Percentiles rank a stretch among this genome's conserved stretches.
Conservation (phyloP, 2,113 vertebrate genomes). For the Genyomyrus donnyi region DNA sequence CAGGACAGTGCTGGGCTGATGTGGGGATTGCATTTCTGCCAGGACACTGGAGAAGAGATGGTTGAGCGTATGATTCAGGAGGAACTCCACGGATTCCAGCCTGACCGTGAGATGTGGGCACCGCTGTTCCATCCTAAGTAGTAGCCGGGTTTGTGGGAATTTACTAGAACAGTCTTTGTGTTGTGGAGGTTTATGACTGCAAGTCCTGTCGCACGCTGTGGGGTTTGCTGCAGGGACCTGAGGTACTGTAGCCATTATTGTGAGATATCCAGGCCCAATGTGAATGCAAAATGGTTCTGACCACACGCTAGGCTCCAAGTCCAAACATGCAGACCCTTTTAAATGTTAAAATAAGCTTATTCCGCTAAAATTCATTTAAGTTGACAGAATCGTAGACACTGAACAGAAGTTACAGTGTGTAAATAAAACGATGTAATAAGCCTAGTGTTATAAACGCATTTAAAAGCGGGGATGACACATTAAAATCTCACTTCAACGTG, state of each 20-base stretch:
- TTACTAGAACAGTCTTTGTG: neutral
- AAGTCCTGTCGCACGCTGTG: neutral
- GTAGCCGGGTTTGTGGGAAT: neutral
- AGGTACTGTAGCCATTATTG: neutral
- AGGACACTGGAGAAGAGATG: neutral
- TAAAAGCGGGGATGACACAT: neutral
- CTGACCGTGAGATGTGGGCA: neutral
- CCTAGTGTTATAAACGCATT: neutral
- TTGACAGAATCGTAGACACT: neutral
- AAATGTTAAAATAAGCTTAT: neutral
- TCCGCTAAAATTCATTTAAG: neutral
- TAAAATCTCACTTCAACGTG: neutral
- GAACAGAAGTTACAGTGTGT: neutral
- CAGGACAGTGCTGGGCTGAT: neutral
- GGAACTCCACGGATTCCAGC: neutral
- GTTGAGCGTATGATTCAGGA: neutral
- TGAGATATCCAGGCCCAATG: neutral
- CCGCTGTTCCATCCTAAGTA: neutral
- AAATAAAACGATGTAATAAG: neutral
- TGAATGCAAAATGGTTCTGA: neutral
- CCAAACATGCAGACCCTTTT: neutral
- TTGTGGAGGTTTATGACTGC: neutral
- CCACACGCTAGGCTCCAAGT: neutral
- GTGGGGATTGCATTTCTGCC: neutral
- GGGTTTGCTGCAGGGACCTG: neutral